Percentiles rank a stretch among this genome's conserved stretches.
These are phyloP conservation scores for Anastrepha obliqua DNA, from an alignment of 1,140 invertebrate species.

Conservation along the genomic window DNA sequence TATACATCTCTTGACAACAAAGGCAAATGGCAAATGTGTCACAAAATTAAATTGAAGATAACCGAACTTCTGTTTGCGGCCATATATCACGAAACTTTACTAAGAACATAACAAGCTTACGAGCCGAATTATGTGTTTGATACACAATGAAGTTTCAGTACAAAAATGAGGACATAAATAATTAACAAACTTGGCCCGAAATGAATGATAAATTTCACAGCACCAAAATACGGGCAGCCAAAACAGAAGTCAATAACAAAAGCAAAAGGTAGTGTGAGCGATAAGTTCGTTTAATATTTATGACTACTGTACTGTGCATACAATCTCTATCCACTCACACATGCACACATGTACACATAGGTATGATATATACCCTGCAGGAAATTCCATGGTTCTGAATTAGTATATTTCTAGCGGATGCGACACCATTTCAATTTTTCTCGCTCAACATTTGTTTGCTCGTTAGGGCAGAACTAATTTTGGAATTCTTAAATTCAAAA, in stretches of 20 bases:
- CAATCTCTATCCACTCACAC: too few species aligned
- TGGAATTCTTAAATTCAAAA: too few species aligned
- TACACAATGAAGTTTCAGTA: constrained; percentile 45
- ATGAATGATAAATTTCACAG: constrained; percentile 70
- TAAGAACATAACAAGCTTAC: constrained; percentile 41
- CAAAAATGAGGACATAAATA: constrained; percentile 67
- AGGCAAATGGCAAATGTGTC: not conserved
- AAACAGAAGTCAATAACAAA: constrained; percentile 28
- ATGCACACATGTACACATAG: constrained; percentile 11
- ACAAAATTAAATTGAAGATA: constrained; percentile 26
- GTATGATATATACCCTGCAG: not conserved
- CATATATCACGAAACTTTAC: constrained; percentile 34
- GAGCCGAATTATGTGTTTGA: constrained; percentile 48
- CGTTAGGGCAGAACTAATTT: too few species aligned
- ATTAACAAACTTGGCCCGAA: constrained; percentile 72
- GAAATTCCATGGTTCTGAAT: not conserved
- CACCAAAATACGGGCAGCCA: constrained; percentile 59
- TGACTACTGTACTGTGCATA: constrained; percentile 62
- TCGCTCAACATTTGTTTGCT: too few species aligned
- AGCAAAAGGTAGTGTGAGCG: constrained; percentile 61
- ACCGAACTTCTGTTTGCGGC: not conserved
- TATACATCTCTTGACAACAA: too few species aligned
- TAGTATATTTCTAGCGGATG: too few species aligned
- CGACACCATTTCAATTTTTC: too few species aligned
- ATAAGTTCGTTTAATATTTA: constrained; percentile 74